phyloP scores from a whole-genome alignment of 1,140 invertebrate genomes.

The Drosophila nikananu region DNA sequence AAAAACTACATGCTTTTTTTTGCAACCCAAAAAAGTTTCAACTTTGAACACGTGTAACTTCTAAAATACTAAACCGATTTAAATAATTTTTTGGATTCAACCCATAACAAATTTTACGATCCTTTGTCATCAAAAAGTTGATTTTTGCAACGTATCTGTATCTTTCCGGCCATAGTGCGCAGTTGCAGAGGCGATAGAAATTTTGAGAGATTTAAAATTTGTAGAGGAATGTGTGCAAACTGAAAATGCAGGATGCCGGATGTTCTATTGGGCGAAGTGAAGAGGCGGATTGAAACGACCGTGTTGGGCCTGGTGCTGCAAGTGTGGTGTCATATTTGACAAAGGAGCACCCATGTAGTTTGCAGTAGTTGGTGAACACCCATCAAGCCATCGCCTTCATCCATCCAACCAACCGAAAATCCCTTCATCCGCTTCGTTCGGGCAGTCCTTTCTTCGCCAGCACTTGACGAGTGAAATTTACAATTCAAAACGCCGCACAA shows the following conservation, averaged over 20 bases:
- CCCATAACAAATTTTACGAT: no score
- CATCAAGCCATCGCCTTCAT: conserved; percentile 15
- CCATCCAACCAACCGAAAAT: conserved; percentile 13
- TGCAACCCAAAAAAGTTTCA: no score
- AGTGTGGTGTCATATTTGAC: conserved; percentile 46
- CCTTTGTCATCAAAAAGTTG: no score
- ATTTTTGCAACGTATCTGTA: no score
- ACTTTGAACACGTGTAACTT: no score
- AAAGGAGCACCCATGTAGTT: conserved; percentile 44
- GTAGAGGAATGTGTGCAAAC: conserved; percentile 55
- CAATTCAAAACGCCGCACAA: conserved; percentile 73
- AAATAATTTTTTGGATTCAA: no score
- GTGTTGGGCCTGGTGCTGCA: conserved; percentile 68
- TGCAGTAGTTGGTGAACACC: conserved; percentile 53
- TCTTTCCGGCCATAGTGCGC: no score
- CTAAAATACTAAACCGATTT: no score
- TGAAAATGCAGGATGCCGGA: conserved; percentile 16
- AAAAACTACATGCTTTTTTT: no score
- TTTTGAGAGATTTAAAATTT: conserved; percentile 68
- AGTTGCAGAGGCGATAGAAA: conserved; percentile 57
- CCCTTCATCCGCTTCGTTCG: conserved; percentile 18
- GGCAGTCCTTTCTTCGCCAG: conserved; percentile 36
- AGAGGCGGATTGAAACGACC: not conserved
- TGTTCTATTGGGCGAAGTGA: not conserved
- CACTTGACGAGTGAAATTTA: conserved; percentile 63